Evolutionary conservation across 2,888 invertebrate species (phyloP).

Genomic region (Acanthopleura granulata): DNA sequence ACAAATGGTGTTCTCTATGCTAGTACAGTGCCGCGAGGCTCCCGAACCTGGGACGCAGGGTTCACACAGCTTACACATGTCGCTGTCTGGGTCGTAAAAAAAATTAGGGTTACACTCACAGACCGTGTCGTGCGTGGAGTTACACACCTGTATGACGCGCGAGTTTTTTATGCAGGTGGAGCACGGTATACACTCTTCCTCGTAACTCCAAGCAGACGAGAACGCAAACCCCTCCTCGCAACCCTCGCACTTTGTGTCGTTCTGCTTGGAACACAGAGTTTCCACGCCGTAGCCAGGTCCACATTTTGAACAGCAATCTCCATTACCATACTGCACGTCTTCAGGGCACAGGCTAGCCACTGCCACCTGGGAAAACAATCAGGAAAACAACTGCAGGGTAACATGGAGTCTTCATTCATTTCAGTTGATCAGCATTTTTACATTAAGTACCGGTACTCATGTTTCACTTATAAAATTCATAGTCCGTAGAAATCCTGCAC

Average conservation of each 20-base stretch:
- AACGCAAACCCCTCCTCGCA: constrained; percentile 54
- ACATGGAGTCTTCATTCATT: no score
- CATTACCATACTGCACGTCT: neutral
- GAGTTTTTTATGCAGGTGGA: constrained; percentile 49
- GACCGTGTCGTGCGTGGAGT: constrained; percentile 57
- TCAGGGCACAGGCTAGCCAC: neutral
- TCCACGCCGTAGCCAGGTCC: constrained; percentile 49
- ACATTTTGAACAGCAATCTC: constrained; percentile 53
- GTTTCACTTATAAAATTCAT: no score
- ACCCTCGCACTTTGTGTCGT: constrained; percentile 48
- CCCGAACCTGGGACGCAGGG: constrained; percentile 58
- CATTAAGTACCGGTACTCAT: no score
- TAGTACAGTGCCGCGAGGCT: constrained; percentile 46
- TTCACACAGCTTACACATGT: constrained; percentile 52
- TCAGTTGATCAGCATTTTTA: no score
- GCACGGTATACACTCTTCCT: constrained; percentile 47
- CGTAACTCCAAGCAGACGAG: constrained; percentile 40
- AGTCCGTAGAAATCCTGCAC: no score
- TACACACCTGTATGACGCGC: constrained; percentile 48
- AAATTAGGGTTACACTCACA: constrained; percentile 60
- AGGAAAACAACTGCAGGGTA: neutral
- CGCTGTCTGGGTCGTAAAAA: constrained; percentile 42
- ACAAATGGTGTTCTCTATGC: constrained; percentile 55
- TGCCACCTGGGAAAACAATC: neutral
- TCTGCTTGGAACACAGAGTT: constrained; percentile 42